A percentile compares a stretch with the other conserved stretches of the same genome.
phyloP scores from a whole-genome alignment of 2,888 invertebrate species.

The Salpingus planirostris region DNA sequence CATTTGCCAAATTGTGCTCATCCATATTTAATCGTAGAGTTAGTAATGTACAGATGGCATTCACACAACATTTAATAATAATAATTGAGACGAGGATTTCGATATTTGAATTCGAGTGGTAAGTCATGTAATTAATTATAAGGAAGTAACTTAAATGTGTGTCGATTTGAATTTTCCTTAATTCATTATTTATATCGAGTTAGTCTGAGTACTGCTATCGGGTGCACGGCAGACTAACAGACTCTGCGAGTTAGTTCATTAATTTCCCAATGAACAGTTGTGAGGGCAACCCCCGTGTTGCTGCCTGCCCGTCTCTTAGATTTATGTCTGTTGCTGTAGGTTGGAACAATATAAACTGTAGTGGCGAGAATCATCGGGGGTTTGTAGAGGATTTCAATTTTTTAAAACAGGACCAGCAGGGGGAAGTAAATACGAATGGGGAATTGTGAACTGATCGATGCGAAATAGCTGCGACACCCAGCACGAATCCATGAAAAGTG shows the following conservation, averaged over 20 bases:
- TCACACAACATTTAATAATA: too few relatives aligned
- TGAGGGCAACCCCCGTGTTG: slow-evolving; percentile 15
- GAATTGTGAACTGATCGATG: too few relatives aligned
- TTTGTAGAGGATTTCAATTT: slow-evolving; percentile 23
- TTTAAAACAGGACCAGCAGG: slow-evolving; percentile 19
- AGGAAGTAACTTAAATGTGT: too few relatives aligned
- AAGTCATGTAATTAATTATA: too few relatives aligned
- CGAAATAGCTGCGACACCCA: too few relatives aligned
- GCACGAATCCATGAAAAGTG: too few relatives aligned
- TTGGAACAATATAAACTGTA: slow-evolving; percentile 18
- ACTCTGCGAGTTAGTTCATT: slow-evolving; percentile 24
- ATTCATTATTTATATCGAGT: slow-evolving; percentile 30
- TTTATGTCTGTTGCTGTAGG: slow-evolving; percentile 16
- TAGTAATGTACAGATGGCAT: too few relatives aligned
- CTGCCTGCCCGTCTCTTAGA: slow-evolving; percentile 17
- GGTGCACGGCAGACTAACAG: slow-evolving; percentile 26
- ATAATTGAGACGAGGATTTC: too few relatives aligned
- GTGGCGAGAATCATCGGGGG: slow-evolving; percentile 21
- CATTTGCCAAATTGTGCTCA: too few relatives aligned
- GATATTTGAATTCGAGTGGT: too few relatives aligned
- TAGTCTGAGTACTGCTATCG: slow-evolving; percentile 22
- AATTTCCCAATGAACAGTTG: slow-evolving; percentile 29
- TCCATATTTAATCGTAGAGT: too few relatives aligned
- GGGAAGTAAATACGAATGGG: slow-evolving; percentile 11
- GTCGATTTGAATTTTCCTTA: slow-evolving; percentile 25